These are phyloP conservation scores for Apis dorsata DNA, from an alignment of 1,140 invertebrate species.

Conservation along the genomic window DNA sequence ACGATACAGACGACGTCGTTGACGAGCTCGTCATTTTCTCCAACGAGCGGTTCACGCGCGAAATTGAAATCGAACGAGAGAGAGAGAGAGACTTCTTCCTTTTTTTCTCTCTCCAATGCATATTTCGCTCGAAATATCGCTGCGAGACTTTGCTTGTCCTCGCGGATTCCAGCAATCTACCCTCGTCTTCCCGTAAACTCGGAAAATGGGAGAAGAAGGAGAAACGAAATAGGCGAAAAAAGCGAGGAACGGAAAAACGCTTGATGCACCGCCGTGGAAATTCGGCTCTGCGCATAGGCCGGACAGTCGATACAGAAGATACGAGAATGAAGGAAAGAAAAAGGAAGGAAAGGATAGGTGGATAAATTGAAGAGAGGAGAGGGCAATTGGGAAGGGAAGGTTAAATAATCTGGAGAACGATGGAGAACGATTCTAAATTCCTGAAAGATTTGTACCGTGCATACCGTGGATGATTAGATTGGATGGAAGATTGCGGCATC, in stretches of 20 bases:
- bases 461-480: slow-evolving; percentile 61
- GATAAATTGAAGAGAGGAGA: not conserved
- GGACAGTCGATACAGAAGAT: too few relatives aligned
- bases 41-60: not conserved
- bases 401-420: slow-evolving; percentile 70
- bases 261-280: slow-evolving; percentile 54
- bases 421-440: slow-evolving; percentile 67
- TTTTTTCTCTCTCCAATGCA: not conserved
- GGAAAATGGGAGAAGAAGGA: slow-evolving; percentile 14
- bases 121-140: not conserved
- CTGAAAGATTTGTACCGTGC: slow-evolving; percentile 60
- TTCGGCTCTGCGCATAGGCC: slow-evolving; percentile 31
- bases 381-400: slow-evolving; percentile 43
- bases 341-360: not conserved
- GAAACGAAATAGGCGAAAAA: slow-evolving; percentile 20
- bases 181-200: not conserved
- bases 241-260: slow-evolving; percentile 19
- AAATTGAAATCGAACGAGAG: slow-evolving; percentile 5
- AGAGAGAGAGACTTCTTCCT: too few relatives aligned
- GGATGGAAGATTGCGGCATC: slow-evolving; percentile 54
- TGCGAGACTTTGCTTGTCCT: slow-evolving; percentile 48
- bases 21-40: too few relatives aligned
- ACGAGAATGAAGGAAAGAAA: not conserved
- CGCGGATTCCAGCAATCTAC: slow-evolving; percentile 17
- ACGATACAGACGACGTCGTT: not conserved